A percentile compares a stretch with the other conserved stretches of the same genome.
These are phyloP conservation scores for Scotopteryx bipunctaria DNA, from an alignment of 2,888 invertebrate species.

Conservation along the genomic window DNA sequence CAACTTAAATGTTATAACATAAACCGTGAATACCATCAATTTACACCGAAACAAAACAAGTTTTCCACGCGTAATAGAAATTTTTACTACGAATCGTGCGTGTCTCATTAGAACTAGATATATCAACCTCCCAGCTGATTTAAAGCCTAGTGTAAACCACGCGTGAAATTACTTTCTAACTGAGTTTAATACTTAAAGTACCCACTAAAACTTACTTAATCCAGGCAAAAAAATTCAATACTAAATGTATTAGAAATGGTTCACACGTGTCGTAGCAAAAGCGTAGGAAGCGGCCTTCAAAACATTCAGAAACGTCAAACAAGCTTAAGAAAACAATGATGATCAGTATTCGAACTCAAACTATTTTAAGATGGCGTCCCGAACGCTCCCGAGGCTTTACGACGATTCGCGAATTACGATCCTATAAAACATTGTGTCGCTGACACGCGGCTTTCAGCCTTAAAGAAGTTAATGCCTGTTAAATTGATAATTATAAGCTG, in stretches of 20 bases:
- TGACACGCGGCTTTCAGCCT: constrained; percentile 56
- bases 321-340: constrained; percentile 48
- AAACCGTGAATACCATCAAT: constrained; percentile 1
- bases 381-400: constrained; percentile 59
- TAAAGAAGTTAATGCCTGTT: constrained; percentile 58
- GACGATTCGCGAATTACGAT: constrained; percentile 66
- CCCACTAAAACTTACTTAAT: too few species aligned
- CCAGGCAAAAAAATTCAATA: too few species aligned
- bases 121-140: too few species aligned
- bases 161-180: too few species aligned
- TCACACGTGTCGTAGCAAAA: background rate
- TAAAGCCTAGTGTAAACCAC: too few species aligned
- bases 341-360: constrained; percentile 52
- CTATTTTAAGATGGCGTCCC: constrained; percentile 68
- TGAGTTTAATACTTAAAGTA: too few species aligned
- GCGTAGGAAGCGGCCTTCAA: background rate
- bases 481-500: constrained; percentile 59
- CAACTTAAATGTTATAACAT: background rate
- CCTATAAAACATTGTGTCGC: constrained; percentile 62
- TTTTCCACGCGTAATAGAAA: background rate
- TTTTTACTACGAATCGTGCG: background rate
- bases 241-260: background rate
- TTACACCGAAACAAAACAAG: background rate
- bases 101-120: background rate
- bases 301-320: constrained; percentile 5